Percentiles rank a stretch among this genome's conserved stretches.
Conservation (phyloP, 2,797 vertebrate genomes). For the Chrysocyon brachyurus region DNA sequence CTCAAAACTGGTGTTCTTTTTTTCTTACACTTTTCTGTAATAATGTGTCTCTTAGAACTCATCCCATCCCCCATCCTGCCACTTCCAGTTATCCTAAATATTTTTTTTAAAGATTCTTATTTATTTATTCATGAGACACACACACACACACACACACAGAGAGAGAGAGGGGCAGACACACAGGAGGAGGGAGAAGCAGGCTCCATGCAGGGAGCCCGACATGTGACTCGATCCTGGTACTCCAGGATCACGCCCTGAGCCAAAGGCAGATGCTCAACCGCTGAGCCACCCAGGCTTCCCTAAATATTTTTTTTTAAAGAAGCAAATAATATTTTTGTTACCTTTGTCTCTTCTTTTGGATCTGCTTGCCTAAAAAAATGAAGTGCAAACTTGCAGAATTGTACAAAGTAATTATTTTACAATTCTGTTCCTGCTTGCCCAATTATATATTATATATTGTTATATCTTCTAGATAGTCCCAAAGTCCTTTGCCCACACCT, state of each 20-base stretch:
- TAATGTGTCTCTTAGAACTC: neutral
- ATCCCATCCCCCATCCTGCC: neutral
- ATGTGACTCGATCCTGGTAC: no score
- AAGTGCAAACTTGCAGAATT: neutral
- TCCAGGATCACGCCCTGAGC: no score
- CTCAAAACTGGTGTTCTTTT: neutral
- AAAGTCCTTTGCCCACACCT: neutral
- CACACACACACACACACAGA: no score
- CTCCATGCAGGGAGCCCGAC: no score
- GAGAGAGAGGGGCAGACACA: no score
- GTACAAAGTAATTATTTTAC: neutral
- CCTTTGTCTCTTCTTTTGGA: neutral
- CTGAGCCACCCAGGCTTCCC: no score
- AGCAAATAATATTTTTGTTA: neutral
- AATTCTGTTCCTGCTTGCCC: neutral
- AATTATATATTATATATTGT: neutral
- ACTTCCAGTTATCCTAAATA: neutral
- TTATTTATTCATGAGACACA: no score
- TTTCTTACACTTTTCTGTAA: neutral
- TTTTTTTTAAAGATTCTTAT: neutral
- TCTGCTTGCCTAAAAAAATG: neutral
- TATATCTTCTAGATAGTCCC: neutral
- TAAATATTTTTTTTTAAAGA: neutral
- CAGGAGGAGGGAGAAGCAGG: no score
- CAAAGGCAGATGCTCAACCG: no score